These are phyloP conservation scores for Tauraco erythrolophus DNA, from an alignment of 2,113 vertebrate species.

Conservation along the genomic window DNA sequence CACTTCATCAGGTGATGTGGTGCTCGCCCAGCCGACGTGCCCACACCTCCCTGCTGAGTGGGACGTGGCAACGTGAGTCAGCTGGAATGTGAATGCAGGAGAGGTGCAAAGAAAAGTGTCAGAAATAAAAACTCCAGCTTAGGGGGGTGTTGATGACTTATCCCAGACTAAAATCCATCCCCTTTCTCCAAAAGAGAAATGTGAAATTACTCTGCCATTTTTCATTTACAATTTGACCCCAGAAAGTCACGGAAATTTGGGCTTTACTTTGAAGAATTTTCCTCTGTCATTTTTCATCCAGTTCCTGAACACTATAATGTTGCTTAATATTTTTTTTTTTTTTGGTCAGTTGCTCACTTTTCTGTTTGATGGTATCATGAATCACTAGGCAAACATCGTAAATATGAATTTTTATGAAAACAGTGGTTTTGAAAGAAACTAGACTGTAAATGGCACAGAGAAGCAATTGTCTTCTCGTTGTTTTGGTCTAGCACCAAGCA, in stretches of 20 bases:
- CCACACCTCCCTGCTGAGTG: accelerated
- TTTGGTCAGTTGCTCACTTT: neutral
- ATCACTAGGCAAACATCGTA: neutral
- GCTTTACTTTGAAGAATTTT: neutral
- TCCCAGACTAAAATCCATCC: neutral
- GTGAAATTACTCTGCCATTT: neutral
- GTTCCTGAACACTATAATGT: neutral
- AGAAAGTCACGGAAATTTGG: neutral
- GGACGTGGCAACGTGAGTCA: accelerated
- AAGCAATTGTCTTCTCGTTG: neutral
- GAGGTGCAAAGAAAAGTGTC: neutral
- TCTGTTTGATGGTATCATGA: neutral
- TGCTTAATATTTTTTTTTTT: neutral
- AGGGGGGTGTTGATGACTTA: neutral
- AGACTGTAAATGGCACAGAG: neutral
- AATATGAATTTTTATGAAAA: neutral
- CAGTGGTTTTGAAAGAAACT: neutral
- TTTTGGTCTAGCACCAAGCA: neutral
- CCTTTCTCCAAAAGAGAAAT: neutral
- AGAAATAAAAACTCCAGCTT: neutral
- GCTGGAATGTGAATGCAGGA: neutral
- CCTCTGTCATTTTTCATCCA: neutral
- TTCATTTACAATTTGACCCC: neutral
- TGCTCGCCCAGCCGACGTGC: accelerated
- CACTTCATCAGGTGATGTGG: neutral